Base-by-base conservation (phyloP, 2,113 vertebrate genomes). In the Sinocyclocheilus maitianheensis region DNA sequence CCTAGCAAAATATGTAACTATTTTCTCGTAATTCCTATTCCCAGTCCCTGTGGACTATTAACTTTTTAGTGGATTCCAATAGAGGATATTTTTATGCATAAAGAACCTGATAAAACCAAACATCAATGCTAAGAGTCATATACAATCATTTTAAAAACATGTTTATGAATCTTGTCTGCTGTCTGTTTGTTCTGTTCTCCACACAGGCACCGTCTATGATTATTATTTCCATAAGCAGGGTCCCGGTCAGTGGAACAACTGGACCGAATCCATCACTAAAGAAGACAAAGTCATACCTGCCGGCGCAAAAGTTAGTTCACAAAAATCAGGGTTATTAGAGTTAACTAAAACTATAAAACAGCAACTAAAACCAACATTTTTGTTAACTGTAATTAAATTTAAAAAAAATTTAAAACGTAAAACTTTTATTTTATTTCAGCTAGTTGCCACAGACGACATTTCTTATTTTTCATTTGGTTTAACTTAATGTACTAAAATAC, bases 171-270 rank as follows among this genome's bases (percentile, higher is more conserved):
- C 0, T 60, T 40, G 16, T 58, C 2, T 18, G 12, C 22, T 60
- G 34, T 86, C 24, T 85, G 53, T 88, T 13, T 79, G 13, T 62
- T 77, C 89, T n/a, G 84, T 88, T 65, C 81, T 87, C 53, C 83
- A 87, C 88, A 67, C 91, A 99, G 97, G 97, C 67, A 96, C 84
- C 34, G 93, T 98, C 86, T 99, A 96, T 92, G 97, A 99, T 89
- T 98, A 96, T 89, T 99, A 94, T 90, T 99, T 97, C 85, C 63
- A 95, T 87, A 97, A 97, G 91, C 90, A 92, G 37, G 95, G 93
- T 46, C 87, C 93, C 4, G 97, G 97, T 60, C 94, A 95, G 67
- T 98, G 97, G 97, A 93, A 88, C 16, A 62, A 34, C 10, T 99
- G 97, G 97, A 97, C 91, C 0, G 96, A 98, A 1, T 96, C 94